These are phyloP conservation scores for Rhyacophila evoluta DNA, from an alignment of 2,888 invertebrate genomes.

Conservation along the genomic window DNA sequence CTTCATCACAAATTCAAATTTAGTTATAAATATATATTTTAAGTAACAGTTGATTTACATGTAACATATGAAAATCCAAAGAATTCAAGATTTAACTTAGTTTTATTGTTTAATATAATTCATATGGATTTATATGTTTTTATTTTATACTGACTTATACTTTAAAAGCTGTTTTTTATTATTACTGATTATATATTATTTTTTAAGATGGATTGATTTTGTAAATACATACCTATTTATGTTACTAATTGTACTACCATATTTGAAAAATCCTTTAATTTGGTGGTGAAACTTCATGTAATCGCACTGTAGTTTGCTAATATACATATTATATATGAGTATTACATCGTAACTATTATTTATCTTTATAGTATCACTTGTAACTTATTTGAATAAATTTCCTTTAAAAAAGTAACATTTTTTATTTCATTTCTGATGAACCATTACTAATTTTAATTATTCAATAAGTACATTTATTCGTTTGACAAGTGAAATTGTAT, in stretches of 20 bases:
- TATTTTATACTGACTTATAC: background rate
- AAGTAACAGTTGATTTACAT: too few species aligned
- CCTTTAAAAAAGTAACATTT: conserved; percentile 16
- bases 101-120: background rate
- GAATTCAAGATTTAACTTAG: background rate
- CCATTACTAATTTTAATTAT: too few species aligned
- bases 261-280: background rate
- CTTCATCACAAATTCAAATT: too few species aligned
- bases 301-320: conserved; percentile 43
- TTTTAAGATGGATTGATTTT: background rate
- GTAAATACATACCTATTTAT: background rate
- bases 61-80: background rate
- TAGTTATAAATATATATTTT: too few species aligned
- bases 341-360: conserved; percentile 40
- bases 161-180: conserved; percentile 1
- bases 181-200: background rate
- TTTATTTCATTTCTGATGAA: too few species aligned
- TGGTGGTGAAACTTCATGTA: conserved; percentile 37
- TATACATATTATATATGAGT: conserved; percentile 42
- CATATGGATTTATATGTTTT: background rate
- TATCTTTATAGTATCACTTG: conserved; percentile 45
- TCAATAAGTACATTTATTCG: too few species aligned
- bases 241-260: background rate
- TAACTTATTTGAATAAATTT: conserved; percentile 46
- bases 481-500: too few species aligned